Percentiles rank a stretch among this genome's conserved stretches.
Evolutionary conservation across 2,113 vertebrate genomes (phyloP).

Genomic region (Pygoscelis antarcticus): DNA sequence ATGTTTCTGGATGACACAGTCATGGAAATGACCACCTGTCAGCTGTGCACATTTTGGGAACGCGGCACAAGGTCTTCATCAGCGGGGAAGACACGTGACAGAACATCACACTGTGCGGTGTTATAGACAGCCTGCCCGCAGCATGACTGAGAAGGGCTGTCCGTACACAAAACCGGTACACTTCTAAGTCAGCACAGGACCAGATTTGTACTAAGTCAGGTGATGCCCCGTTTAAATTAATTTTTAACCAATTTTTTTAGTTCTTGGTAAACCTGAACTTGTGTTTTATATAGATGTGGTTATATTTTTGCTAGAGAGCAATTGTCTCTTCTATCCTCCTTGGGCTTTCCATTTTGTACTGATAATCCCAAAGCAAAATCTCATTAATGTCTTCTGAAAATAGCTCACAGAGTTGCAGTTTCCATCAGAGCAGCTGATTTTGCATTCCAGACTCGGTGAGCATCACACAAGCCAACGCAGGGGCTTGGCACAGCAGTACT

Average conservation of each 20-base stretch:
- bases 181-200: not conserved
- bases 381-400: not conserved
- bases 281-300: not conserved
- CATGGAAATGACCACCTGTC: not conserved
- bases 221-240: not conserved
- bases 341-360: not conserved
- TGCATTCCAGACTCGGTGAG: not conserved
- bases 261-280: not conserved
- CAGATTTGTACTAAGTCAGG: not conserved
- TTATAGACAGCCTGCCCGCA: not conserved
- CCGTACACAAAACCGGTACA: not conserved
- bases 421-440: not conserved
- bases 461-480: not conserved
- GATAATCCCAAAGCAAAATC: not conserved
- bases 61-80: not conserved
- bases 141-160: not conserved
- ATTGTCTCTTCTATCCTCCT: not conserved
- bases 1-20: not conserved
- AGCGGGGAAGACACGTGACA: rapidly evolving
- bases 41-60: not conserved
- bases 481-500: not conserved
- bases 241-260: not conserved
- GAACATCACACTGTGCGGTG: not conserved
- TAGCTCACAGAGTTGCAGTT: not conserved
- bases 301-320: not conserved